These are phyloP conservation scores for Sebastes diploproa DNA, from an alignment of 2,797 vertebrate genomes.

Conservation along the genomic window DNA sequence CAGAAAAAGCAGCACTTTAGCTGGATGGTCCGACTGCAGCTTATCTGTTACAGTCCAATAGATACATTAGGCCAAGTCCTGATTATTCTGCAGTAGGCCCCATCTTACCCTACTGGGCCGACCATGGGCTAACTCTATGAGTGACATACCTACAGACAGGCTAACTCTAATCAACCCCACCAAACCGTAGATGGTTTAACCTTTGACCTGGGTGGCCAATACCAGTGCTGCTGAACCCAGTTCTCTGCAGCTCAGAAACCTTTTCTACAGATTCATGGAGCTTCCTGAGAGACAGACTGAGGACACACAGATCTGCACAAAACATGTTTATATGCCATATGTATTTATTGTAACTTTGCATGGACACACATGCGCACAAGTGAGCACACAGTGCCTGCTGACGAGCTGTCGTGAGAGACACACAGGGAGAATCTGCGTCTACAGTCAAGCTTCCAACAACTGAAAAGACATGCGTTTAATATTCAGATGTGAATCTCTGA, in stretches of 20 bases:
- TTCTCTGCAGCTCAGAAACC: constrained; percentile 80
- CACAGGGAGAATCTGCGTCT: constrained; percentile 13
- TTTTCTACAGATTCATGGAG: constrained; percentile 79
- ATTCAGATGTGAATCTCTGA: constrained; percentile 44
- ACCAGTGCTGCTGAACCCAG: constrained; percentile 82
- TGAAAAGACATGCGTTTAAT: constrained; percentile 22
- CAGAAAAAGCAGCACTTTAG: constrained; percentile 60
- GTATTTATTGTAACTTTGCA: constrained; percentile 6
- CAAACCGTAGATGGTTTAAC: constrained; percentile 49
- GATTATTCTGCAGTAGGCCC: constrained; percentile 65
- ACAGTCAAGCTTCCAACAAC: constrained; percentile 5
- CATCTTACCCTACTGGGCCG: constrained; percentile 32
- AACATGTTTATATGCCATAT: constrained; percentile 34
- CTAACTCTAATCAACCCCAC: constrained; percentile 52
- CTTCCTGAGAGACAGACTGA: constrained; percentile 73
- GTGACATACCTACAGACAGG: constrained; percentile 59
- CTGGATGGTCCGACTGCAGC: constrained; percentile 41
- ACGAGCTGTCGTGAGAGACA: constrained; percentile 19
- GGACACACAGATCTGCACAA: constrained; percentile 51
- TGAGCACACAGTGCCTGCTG: constrained; percentile 23
- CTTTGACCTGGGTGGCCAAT: constrained; percentile 58
- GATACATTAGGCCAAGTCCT: constrained; percentile 19
- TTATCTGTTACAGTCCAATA: constrained; percentile 38
- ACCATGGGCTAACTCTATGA: constrained; percentile 41
- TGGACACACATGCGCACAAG: constrained; percentile 24